Evolutionary conservation across 2,888 invertebrate species (phyloP), one percentile per base, ranked within the genome.

Genomic region (Nemotelus nigrinus): DNA sequence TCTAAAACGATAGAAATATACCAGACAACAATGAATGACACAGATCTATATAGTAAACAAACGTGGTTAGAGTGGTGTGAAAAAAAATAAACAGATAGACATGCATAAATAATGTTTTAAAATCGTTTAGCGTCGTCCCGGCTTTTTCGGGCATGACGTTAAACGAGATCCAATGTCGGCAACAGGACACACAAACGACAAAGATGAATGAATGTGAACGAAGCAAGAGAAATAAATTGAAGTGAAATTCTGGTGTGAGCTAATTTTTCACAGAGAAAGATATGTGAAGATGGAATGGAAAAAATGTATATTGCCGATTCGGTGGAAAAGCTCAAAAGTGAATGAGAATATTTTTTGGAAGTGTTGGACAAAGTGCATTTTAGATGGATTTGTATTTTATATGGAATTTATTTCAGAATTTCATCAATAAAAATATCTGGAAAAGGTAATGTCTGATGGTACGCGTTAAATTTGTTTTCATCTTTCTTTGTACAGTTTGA

Each of bases 1-100:
- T 99, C 96, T 98, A 90, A 70, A 90, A 90, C 10, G 50, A 45
- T 39, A 70, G 65, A 64, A 48, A 74, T 25, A 25, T 25, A 25
- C 25, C 25, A 25, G 25, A 78, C 58, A 58, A 58, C 43, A 76
- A 78, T 41, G 63, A 57, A 63, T 5, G 75, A 25, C 25, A 25
- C 25, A 25, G 25, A 25, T 25, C 25, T 25, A 25, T 25, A 25
- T 25, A 25, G 25, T 25, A 25, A 25, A 25, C 25, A 25, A 25
- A 25, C 25, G 25, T 25, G 25, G 25, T 25, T 25, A 25, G 25
- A 25, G 25, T 25, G 25, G 25, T 25, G 25, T 25, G 25, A 25
- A 25, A 25, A 76, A 67, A 41, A 78, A 67, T 58, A 60, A 75
- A 78, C 39, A 43, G 41, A 53, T 25, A 67, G 47, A 53, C 45